These are phyloP conservation scores for Thera britannica DNA, from an alignment of 2,888 invertebrate genomes.

Conservation along the genomic window DNA sequence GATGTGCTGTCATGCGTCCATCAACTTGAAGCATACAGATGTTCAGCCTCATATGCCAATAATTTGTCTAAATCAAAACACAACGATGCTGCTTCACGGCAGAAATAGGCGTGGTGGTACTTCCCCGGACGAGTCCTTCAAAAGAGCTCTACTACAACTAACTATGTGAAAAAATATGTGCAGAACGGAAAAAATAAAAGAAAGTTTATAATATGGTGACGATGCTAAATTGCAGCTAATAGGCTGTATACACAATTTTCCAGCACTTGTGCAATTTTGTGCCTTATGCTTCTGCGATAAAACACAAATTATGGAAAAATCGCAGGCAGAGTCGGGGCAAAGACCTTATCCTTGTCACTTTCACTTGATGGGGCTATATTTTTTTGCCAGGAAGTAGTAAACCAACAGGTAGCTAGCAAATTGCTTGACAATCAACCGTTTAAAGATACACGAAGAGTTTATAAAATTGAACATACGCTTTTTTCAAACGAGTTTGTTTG, in stretches of 20 bases:
- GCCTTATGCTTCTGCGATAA: conserved; percentile 40
- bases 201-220: conserved; percentile 40
- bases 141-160: too few species aligned
- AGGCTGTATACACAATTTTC: conserved; percentile 36
- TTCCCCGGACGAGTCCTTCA: too few species aligned
- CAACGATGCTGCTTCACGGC: too few species aligned
- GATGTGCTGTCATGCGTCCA: too few species aligned
- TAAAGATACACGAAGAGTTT: not conserved
- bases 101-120: too few species aligned
- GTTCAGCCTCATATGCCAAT: too few species aligned
- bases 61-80: too few species aligned
- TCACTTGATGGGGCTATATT: conserved; percentile 49
- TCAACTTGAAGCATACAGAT: too few species aligned
- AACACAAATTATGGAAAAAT: conserved; percentile 42
- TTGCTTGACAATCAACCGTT: not conserved
- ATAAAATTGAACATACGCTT: too few species aligned
- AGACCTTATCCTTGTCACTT: conserved; percentile 59
- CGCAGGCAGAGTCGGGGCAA: conserved; percentile 43
- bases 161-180: conserved; percentile 10
- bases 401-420: not conserved
- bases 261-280: conserved; percentile 38
- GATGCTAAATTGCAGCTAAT: conserved; percentile 52
- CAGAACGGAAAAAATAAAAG: conserved; percentile 49
- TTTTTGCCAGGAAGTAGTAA: conserved; percentile 30
- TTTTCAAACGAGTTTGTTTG: too few species aligned